Conservation (phyloP, 2,797 vertebrate genomes). For the Danionella dracula region DNA sequence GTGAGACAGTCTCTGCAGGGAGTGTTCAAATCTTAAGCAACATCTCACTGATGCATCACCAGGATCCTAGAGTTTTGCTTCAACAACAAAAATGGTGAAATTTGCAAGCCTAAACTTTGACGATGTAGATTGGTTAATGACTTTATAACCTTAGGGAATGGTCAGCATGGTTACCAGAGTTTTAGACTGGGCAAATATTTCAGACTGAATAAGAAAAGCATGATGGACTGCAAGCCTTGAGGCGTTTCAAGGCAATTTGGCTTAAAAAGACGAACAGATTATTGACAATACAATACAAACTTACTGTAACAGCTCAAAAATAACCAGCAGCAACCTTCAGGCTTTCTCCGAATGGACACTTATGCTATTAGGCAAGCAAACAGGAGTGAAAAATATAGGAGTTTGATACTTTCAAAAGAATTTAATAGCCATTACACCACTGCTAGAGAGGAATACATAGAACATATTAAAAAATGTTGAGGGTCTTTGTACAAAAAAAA, state of each 20-base stretch:
- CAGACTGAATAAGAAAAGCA: background rate
- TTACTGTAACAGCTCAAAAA: background rate
- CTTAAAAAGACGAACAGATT: background rate
- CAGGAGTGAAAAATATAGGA: too few relatives aligned
- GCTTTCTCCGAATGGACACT: background rate
- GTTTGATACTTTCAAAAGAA: too few relatives aligned
- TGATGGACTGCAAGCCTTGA: background rate
- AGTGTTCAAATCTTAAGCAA: slow-evolving; percentile 8
- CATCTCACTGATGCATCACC: background rate
- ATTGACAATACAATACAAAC: background rate
- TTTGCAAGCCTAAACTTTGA: background rate
- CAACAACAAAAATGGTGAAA: background rate
- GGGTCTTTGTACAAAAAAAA: too few relatives aligned
- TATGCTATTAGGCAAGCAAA: slow-evolving; percentile 6
- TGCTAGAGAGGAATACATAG: too few relatives aligned
- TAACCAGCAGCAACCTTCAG: slow-evolving; percentile 11
- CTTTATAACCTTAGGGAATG: background rate
- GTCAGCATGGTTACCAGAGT: background rate
- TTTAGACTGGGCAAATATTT: background rate
- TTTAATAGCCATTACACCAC: too few relatives aligned
- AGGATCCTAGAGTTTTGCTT: slow-evolving; percentile 3
- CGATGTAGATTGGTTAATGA: background rate
- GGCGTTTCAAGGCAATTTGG: background rate
- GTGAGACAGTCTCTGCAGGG: background rate
- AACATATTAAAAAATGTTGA: too few relatives aligned